These are phyloP conservation scores for Porites cylindrica DNA, from an alignment of 92 coral and sea anemone genomes.

Conservation along the genomic window DNA sequence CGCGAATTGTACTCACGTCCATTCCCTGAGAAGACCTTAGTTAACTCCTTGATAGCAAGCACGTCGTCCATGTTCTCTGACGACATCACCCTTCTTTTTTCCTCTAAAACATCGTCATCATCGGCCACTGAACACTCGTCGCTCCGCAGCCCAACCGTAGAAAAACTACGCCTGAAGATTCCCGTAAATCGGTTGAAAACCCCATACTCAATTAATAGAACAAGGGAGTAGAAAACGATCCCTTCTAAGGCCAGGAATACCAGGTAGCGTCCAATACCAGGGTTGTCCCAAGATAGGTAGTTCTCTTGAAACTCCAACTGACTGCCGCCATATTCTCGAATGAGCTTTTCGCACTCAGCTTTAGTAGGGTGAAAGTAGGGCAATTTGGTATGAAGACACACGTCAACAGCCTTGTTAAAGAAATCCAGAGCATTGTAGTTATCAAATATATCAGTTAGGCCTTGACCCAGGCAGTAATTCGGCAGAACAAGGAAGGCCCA, in stretches of 20 bases:
- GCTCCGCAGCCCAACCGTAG: neutral
- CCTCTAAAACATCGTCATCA: slow-evolving; percentile 92
- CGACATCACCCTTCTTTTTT: slow-evolving; percentile 76
- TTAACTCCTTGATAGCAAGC: slow-evolving; percentile 79
- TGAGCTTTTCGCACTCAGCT: slow-evolving; percentile 5
- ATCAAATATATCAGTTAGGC: slow-evolving; percentile 83
- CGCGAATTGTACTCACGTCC: slow-evolving; percentile 41
- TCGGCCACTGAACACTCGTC: slow-evolving; percentile 52
- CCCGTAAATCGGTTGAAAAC: slow-evolving; percentile 20
- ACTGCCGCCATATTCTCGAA: slow-evolving; percentile 28
- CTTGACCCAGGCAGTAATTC: slow-evolving; percentile 96
- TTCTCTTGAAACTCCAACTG: slow-evolving; percentile 72
- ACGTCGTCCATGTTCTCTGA: slow-evolving; percentile 69
- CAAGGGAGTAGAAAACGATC: slow-evolving; percentile 74
- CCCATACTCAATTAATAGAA: slow-evolving; percentile 84
- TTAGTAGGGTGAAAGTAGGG: neutral
- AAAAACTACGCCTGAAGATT: neutral
- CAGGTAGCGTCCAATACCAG: slow-evolving; percentile 93
- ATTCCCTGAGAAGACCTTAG: slow-evolving; percentile 76
- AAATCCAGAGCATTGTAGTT: slow-evolving; percentile 81
- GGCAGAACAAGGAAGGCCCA: slow-evolving; percentile 98
- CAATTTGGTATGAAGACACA: slow-evolving; percentile 31
- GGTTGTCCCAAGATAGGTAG: slow-evolving; percentile 93
- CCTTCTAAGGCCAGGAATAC: slow-evolving; percentile 89
- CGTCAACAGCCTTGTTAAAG: slow-evolving; percentile 62